These are phyloP conservation scores for Plestiodon gilberti DNA, from an alignment of 2,113 vertebrate species.

Conservation along the genomic window DNA sequence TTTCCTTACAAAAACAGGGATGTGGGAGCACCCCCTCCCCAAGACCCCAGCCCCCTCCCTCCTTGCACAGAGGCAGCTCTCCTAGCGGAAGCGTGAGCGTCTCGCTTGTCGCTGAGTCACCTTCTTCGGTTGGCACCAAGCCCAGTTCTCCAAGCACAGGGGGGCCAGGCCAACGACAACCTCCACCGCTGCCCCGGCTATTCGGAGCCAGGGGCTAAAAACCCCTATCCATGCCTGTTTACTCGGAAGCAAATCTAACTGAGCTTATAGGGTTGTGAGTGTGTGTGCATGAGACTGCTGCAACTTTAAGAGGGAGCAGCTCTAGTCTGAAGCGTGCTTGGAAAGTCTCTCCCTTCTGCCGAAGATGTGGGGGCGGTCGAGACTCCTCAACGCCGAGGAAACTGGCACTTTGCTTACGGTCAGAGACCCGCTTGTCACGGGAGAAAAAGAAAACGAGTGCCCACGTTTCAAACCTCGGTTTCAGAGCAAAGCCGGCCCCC, in stretches of 20 bases:
- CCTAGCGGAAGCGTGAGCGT: background rate
- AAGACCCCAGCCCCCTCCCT: background rate
- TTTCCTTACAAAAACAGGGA: background rate
- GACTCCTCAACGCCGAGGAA: no score
- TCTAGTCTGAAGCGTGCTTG: background rate
- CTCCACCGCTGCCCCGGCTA: background rate
- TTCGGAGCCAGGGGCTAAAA: background rate
- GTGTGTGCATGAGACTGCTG: no score
- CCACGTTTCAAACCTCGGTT: no score
- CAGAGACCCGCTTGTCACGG: no score
- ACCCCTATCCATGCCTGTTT: background rate
- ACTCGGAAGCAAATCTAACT: background rate
- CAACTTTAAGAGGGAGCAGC: background rate
- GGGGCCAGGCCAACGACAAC: background rate
- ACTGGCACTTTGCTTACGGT: no score
- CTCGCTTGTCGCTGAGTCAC: background rate
- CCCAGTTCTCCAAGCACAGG: no score
- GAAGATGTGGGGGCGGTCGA: background rate
- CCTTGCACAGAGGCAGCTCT: background rate
- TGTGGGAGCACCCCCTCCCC: no score
- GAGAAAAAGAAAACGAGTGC: no score
- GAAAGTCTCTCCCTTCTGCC: background rate
- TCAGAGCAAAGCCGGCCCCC: no score
- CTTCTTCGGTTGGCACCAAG: background rate
- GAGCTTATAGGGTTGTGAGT: background rate